Percentiles rank a stretch among this genome's conserved stretches.
Conservation (phyloP, 2,888 invertebrate genomes). For the Eretmocerus hayati region DNA sequence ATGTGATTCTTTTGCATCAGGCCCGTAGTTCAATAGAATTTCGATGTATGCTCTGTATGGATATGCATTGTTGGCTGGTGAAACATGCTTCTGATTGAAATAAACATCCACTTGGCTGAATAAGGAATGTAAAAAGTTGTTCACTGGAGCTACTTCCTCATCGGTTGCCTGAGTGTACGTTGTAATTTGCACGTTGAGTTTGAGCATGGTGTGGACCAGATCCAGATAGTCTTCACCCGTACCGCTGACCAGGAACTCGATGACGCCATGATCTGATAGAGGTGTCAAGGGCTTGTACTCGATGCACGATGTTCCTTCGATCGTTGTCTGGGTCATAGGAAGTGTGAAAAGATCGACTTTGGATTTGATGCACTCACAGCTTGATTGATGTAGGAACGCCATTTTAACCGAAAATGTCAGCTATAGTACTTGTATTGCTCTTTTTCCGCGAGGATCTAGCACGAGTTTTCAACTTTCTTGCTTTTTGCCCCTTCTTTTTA, state of each 20-base stretch:
- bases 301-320: no score
- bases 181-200: not conserved
- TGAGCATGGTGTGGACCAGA: constrained; percentile 25
- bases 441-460: no score
- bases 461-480: not conserved
- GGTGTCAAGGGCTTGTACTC: not conserved
- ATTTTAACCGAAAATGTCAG: not conserved
- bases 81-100: constrained; percentile 29
- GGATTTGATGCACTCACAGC: not conserved
- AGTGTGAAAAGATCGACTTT: constrained; percentile 1
- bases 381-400: constrained; percentile 4
- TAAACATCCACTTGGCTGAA: constrained; percentile 9
- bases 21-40: constrained; percentile 24
- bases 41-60: no score
- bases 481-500: not conserved
- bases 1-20: constrained; percentile 22
- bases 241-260: no score
- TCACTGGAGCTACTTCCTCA: not conserved
- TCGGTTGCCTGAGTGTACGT: no score
- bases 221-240: constrained; percentile 29
- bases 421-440: no score
- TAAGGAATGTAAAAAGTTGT: constrained; percentile 1
- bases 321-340: no score
- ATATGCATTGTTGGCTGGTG: no score
- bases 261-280: no score